phyloP scores from a whole-genome alignment of 2,113 vertebrate genomes.

The Seriola rivoliana region DNA sequence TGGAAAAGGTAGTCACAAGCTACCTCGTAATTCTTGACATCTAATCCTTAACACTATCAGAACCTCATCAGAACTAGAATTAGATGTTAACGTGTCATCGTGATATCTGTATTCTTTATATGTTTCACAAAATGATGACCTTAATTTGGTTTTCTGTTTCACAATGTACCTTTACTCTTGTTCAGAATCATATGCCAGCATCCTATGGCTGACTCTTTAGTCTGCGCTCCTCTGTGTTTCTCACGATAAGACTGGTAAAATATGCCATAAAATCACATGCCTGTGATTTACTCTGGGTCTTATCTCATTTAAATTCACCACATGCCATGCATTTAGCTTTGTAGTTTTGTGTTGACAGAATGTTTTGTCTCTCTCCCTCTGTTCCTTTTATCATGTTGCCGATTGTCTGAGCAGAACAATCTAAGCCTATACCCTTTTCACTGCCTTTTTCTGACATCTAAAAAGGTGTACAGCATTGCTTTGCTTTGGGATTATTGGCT shows the following conservation, averaged over 20 bases:
- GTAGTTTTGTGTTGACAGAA: neutral
- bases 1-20: too few species aligned
- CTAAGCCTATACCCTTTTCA: neutral
- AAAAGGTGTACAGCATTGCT: neutral
- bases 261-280: conserved; percentile 1
- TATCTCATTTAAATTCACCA: neutral
- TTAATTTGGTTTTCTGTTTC: neutral
- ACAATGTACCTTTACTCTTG: neutral
- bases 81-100: too few species aligned
- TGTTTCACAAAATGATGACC: too few species aligned
- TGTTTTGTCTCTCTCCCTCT: neutral
- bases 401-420: neutral
- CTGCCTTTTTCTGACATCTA: neutral
- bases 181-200: neutral
- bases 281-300: neutral
- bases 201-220: neutral
- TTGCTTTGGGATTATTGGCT: neutral
- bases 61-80: too few species aligned
- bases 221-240: neutral
- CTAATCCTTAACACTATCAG: too few species aligned
- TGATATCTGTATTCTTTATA: too few species aligned
- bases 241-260: neutral
- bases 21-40: too few species aligned
- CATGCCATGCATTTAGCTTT: neutral
- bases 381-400: neutral